Conservation (phyloP, 2,113 vertebrate species). For the Dryoscopus gambensis region DNA sequence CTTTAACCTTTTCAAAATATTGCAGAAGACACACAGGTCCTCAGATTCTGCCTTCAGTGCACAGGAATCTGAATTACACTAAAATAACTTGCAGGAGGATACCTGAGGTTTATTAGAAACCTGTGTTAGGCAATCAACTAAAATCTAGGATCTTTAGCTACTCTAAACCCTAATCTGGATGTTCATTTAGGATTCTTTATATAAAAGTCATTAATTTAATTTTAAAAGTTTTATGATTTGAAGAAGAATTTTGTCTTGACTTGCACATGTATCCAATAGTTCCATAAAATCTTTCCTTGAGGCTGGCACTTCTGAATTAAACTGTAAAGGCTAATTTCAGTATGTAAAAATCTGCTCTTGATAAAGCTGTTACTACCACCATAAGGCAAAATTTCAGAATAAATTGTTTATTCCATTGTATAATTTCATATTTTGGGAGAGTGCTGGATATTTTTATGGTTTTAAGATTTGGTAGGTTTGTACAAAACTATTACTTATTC, state of each 20-base stretch:
- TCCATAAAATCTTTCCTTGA: not conserved
- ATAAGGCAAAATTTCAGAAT: not conserved
- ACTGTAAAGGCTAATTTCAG: not conserved
- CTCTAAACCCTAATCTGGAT: not conserved
- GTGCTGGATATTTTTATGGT: not conserved
- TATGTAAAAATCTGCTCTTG: not conserved
- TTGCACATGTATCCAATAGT: not conserved
- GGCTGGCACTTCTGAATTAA: not conserved
- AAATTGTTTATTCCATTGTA: not conserved
- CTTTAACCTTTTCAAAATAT: not conserved
- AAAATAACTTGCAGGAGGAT: not conserved
- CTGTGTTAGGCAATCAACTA: not conserved
- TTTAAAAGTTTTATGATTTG: not conserved
- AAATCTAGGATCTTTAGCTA: not conserved
- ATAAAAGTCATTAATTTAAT: not conserved
- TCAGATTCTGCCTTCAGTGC: not conserved
- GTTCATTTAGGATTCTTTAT: not conserved
- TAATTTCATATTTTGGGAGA: not conserved
- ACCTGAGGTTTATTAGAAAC: not conserved
- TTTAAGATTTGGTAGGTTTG: not conserved
- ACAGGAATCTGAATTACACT: not conserved
- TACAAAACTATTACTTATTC: not conserved
- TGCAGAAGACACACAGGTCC: not conserved
- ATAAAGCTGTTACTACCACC: not conserved
- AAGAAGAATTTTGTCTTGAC: not conserved